Conservation (phyloP, 2,888 invertebrate species). For the Xylota sylvarum region DNA sequence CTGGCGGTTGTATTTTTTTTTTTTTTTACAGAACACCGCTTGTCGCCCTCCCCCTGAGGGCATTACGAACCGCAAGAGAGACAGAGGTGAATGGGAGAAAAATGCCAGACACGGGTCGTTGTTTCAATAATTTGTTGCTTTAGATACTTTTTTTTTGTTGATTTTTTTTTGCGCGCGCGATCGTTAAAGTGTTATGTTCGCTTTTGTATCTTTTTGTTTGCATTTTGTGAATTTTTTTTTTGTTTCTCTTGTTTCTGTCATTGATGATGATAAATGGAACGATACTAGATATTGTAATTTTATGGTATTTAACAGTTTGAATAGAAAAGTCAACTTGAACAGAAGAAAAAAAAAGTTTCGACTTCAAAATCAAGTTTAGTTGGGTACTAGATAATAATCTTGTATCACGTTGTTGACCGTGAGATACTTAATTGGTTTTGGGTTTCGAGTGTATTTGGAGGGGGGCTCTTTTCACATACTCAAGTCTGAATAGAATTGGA, state of each 20-base stretch:
- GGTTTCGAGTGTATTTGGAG: background rate
- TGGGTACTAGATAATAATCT: conserved; percentile 17
- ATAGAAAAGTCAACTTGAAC: conserved; percentile 4
- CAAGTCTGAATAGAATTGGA: background rate
- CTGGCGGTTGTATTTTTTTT: conserved; percentile 5
- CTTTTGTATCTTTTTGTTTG: conserved; percentile 15
- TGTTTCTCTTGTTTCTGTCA: conserved; percentile 30
- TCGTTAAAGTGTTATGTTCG: conserved; percentile 19
- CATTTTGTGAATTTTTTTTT: conserved; percentile 19
- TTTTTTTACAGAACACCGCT: conserved; percentile 16
- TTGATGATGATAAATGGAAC: conserved; percentile 64
- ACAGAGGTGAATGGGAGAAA: conserved; percentile 20
- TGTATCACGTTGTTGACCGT: conserved; percentile 49
- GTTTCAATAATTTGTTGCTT: conserved; percentile 61
- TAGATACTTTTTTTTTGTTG: conserved; percentile 32
- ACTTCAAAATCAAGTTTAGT: conserved; percentile 34
- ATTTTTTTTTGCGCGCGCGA: conserved; percentile 3
- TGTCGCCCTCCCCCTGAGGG: conserved; percentile 15
- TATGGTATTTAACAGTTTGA: conserved; percentile 39
- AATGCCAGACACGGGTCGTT: conserved; percentile 60
- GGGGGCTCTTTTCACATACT: background rate
- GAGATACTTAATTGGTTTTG: conserved; percentile 38
- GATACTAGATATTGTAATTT: conserved; percentile 44
- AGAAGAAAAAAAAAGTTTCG: background rate
- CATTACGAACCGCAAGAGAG: background rate